These are phyloP conservation scores for Omphaloscelis lunosa DNA, from an alignment of 2,888 invertebrate species.

Conservation along the genomic window DNA sequence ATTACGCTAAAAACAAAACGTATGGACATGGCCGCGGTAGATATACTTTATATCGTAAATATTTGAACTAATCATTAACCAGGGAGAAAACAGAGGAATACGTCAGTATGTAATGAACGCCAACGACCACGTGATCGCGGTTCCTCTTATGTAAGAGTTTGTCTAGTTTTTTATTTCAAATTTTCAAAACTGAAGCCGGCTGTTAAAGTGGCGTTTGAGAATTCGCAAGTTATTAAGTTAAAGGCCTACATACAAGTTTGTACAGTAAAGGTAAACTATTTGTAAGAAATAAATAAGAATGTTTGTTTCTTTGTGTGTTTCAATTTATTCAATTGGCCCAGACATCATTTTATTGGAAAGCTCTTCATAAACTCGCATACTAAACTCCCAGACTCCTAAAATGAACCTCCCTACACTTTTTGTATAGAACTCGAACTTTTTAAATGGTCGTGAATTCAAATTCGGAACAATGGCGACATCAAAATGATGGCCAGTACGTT, in stretches of 20 bases:
- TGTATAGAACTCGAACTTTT: background rate
- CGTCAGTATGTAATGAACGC: background rate
- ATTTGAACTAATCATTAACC: background rate
- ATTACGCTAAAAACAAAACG: too few species aligned
- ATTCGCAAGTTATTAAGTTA: constrained; percentile 19
- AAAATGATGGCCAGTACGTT: too few species aligned
- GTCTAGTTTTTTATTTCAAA: background rate
- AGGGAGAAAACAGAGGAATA: background rate
- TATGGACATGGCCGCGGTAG: too few species aligned
- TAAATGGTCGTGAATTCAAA: background rate
- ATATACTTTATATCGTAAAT: too few species aligned
- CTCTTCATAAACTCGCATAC: background rate
- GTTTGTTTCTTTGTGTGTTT: constrained; percentile 51
- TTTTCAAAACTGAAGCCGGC: background rate
- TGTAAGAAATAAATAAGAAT: constrained; percentile 59
- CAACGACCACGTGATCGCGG: background rate
- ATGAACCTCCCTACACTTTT: background rate
- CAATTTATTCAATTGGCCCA: background rate
- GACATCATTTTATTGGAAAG: background rate
- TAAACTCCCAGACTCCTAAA: background rate
- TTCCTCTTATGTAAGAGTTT: background rate
- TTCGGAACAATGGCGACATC: background rate
- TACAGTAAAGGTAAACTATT: constrained; percentile 49
- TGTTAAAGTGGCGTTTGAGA: constrained; percentile 22
- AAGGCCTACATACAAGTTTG: constrained; percentile 32